Conservation (phyloP, 2,888 invertebrate species). For the Villa cingulata region DNA sequence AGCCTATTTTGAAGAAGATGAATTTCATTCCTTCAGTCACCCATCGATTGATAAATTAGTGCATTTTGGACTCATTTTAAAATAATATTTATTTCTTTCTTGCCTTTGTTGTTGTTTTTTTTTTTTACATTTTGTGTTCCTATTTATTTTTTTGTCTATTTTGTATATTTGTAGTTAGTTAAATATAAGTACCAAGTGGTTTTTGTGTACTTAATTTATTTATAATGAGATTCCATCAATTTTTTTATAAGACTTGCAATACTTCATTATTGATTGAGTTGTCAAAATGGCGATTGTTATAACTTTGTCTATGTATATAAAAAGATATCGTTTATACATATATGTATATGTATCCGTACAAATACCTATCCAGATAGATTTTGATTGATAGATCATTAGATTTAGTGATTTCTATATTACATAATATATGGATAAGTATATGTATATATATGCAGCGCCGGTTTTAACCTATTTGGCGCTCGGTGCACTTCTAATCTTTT, state of each 20-base stretch:
- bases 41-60: constrained; percentile 1
- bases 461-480: too few species aligned
- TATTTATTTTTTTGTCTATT: too few species aligned
- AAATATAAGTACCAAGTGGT: neutral
- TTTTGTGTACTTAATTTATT: constrained; percentile 2
- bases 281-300: neutral
- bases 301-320: neutral
- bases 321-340: too few species aligned
- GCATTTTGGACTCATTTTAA: neutral
- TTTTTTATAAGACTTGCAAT: neutral
- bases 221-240: constrained; percentile 4
- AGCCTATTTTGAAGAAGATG: neutral
- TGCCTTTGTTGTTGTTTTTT: neutral
- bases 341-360: too few species aligned
- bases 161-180: too few species aligned
- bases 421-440: too few species aligned
- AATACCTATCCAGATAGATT: too few species aligned
- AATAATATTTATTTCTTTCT: neutral
- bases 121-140: too few species aligned
- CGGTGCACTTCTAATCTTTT: too few species aligned
- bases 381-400: neutral
- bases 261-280: neutral
- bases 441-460: too few species aligned
- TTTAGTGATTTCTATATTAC: too few species aligned
- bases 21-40: neutral